Conservation (phyloP, 2,888 invertebrate genomes). For the Tipula unca region DNA sequence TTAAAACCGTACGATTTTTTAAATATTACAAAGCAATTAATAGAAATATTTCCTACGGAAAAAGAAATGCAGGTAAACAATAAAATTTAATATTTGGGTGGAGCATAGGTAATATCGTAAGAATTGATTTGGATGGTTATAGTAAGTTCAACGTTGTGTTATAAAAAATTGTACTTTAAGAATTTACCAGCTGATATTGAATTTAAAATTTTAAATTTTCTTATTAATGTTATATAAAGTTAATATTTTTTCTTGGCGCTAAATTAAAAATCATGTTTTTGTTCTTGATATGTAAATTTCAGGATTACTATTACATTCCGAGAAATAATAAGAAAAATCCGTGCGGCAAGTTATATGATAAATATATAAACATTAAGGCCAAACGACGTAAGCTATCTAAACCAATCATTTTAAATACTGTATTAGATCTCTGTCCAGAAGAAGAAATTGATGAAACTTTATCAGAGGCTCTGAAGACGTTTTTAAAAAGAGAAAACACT, state of each 20-base stretch:
- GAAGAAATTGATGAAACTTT: constrained; percentile 17
- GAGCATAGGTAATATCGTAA: too few relatives aligned
- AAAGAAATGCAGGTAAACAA: neutral
- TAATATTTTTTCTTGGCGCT: too few relatives aligned
- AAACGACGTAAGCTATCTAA: neutral
- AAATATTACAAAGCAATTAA: neutral
- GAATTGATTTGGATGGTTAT: too few relatives aligned
- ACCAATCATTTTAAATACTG: neutral
- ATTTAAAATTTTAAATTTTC: too few relatives aligned
- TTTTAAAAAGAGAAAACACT: neutral
- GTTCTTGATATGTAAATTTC: neutral
- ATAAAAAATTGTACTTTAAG: too few relatives aligned
- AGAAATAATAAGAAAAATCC: neutral
- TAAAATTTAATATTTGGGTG: too few relatives aligned
- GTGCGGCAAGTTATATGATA: neutral
- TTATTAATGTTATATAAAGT: too few relatives aligned
- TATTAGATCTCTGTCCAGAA: neutral
- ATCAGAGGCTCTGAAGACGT: neutral
- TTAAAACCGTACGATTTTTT: neutral
- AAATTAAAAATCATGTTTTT: neutral
- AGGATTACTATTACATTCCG: neutral
- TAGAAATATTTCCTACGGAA: neutral
- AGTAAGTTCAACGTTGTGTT: too few relatives aligned
- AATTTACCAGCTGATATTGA: too few relatives aligned
- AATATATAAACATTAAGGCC: neutral